These are phyloP conservation scores for Choristoneura rosaceana DNA, from an alignment of 2,888 invertebrate species.

Conservation along the genomic window DNA sequence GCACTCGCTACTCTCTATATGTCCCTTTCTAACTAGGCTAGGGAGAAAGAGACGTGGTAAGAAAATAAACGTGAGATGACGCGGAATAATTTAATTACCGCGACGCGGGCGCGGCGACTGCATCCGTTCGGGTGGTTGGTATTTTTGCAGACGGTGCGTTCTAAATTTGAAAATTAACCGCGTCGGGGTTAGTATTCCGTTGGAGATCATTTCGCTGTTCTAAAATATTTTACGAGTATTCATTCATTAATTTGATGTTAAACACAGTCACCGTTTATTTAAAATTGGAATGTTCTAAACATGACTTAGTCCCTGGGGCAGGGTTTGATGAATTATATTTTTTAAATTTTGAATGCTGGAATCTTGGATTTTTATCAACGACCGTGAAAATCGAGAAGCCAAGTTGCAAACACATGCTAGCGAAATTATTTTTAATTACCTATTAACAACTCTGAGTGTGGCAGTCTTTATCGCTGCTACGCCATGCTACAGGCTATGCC, in stretches of 20 bases:
- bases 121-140: conserved; percentile 33
- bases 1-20: neutral
- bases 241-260: neutral
- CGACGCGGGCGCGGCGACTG: conserved; percentile 30
- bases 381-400: neutral
- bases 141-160: conserved; percentile 32
- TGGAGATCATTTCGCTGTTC: neutral
- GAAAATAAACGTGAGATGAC: conserved; percentile 28
- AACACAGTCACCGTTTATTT: too few species aligned
- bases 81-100: conserved; percentile 42
- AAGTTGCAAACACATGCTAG: neutral
- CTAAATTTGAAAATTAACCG: conserved; percentile 25
- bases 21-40: neutral
- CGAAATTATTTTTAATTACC: neutral
- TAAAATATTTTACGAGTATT: neutral
- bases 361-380: neutral
- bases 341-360: neutral
- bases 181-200: neutral
- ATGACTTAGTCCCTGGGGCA: too few species aligned
- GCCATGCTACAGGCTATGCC: neutral
- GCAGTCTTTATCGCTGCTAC: neutral
- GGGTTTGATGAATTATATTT: too few species aligned
- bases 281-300: too few species aligned
- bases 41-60: neutral
- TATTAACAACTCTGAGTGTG: neutral